Evolutionary conservation across 2,797 vertebrate genomes (phyloP).

Genomic region (Rhinoraja longicauda): DNA sequence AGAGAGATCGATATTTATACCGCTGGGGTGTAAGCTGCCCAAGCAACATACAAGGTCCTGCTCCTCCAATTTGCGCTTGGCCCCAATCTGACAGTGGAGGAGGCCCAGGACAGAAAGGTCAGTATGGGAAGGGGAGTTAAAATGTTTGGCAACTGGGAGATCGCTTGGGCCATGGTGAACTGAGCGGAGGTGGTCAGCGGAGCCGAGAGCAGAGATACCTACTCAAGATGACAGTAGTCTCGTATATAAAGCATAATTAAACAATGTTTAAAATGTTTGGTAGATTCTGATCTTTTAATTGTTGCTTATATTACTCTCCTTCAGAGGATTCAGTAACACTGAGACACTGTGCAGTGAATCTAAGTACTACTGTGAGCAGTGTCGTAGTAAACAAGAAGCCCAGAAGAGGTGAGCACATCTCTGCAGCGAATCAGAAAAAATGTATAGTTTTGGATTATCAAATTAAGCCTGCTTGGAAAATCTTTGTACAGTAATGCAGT

Average conservation of each 20-base stretch:
- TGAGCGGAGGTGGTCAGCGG: too few species aligned
- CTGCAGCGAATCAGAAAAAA: not conserved
- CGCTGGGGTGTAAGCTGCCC: too few species aligned
- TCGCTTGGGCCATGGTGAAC: too few species aligned
- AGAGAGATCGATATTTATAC: too few species aligned
- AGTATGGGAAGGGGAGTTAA: too few species aligned
- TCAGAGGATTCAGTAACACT: slow-evolving; percentile 85
- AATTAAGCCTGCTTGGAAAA: not conserved
- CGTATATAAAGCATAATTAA: too few species aligned
- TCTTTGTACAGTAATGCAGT: not conserved
- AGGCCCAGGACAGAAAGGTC: too few species aligned
- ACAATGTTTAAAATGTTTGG: not conserved
- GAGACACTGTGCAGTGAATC: slow-evolving; percentile 86
- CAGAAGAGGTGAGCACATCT: slow-evolving; percentile 72
- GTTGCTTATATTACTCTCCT: slow-evolving; percentile 30
- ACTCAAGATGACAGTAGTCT: not conserved
- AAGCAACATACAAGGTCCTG: too few species aligned
- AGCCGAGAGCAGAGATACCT: too few species aligned
- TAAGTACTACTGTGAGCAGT: slow-evolving; percentile 90
- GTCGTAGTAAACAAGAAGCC: slow-evolving; percentile 85
- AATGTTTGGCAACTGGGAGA: too few species aligned
- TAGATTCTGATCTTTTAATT: not conserved
- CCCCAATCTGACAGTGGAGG: too few species aligned
- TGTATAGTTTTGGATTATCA: not conserved
- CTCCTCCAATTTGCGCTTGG: too few species aligned